Percentiles rank a stretch among this genome's conserved stretches.
phyloP scores from a whole-genome alignment of 2,888 invertebrate species.

The Leptinotarsa rubiginosa region DNA sequence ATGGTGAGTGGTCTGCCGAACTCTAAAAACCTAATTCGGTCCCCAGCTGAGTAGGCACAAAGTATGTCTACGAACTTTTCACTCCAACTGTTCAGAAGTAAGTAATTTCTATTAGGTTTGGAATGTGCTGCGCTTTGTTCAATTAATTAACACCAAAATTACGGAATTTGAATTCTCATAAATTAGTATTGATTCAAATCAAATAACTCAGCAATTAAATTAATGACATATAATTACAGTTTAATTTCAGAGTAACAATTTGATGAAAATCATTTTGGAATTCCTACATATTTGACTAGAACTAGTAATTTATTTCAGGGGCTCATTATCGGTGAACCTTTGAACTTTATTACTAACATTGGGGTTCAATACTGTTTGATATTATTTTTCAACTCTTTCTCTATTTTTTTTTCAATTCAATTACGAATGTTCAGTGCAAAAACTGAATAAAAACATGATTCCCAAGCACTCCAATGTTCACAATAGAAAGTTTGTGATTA shows the following conservation, averaged over 20 bases:
- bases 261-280: background rate
- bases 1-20: no score
- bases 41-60: no score
- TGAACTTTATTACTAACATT: background rate
- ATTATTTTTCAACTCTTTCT: no score
- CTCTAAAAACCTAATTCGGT: no score
- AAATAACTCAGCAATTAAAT: slow-evolving; percentile 38
- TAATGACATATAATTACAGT: slow-evolving; percentile 22
- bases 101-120: background rate
- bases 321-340: background rate
- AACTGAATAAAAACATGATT: no score
- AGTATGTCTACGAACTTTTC: no score
- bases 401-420: background rate
- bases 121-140: background rate
- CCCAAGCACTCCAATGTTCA: no score
- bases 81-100: background rate
- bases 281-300: background rate
- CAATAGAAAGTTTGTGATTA: no score
- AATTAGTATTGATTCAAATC: slow-evolving; percentile 36
- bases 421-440: no score
- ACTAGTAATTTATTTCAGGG: background rate
- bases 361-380: no score
- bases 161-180: slow-evolving; percentile 35
- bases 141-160: background rate
- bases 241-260: background rate